Evolutionary conservation across 2,888 invertebrate species (phyloP), one percentile per base, ranked within the genome.

Genomic region (Pelosia muscerda): DNA sequence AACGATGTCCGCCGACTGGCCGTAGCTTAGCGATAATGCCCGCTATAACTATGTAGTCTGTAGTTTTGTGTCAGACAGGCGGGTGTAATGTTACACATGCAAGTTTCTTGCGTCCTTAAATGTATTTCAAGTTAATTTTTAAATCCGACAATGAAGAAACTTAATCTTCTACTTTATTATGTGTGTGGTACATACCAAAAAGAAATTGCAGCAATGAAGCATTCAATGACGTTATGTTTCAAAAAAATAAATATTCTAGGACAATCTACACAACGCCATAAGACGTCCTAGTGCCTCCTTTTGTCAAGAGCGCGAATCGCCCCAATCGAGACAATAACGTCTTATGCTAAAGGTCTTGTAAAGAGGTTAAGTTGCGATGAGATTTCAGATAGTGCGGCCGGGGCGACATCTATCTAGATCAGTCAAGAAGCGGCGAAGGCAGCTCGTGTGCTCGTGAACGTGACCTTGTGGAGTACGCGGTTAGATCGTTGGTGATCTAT

Each of bases 331-430:
- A 49, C 49, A 31, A 34, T 34, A 59, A 23, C 58, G 34, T 6
- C 23, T 34, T 4, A 23, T 59, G 22, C 15, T 34, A 19, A 59
- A 34, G 34, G 23, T 59, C 22, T 34, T 3, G 22, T 34, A 22
- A 59, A 31, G 34, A 34, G 34, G 15, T 34, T 59, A 34, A 49
- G 49, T 49, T 49, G 49, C 2, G 34, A 34, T 15, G 23, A 34
- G 34, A 15, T 59, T 31, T 3, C 22, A 34, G 58, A 15, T 59
- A 34, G 9, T 23, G 13, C 22, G 58, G 15, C 34, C 34, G 31
- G 34, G 1, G 23, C 15, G 58, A 15, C 58, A 23, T 23, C 38
- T 59, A 34, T 59, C 58, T 59, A 6, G 58, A 59, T 59, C 58
- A 34, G 58, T 59, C 23, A 11, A 34, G 34, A 34, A 15, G 23